Evolutionary conservation across 2,113 vertebrate species (phyloP), one percentile per base, ranked within the genome.

Genomic region (Periophthalmodon schlosseri): DNA sequence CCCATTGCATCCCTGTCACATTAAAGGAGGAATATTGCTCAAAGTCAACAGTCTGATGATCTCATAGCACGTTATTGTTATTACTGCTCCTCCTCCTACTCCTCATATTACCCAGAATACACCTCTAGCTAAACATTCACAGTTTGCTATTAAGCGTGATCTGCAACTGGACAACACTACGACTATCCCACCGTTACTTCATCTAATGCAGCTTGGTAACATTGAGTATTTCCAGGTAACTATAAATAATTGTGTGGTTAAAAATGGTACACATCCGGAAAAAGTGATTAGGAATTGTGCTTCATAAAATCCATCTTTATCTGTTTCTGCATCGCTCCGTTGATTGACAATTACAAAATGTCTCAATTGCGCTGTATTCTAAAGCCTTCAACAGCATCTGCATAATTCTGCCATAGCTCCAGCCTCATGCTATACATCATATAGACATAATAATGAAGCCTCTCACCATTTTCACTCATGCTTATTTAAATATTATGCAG

Each of bases 401-500:
- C 61, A 82, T 80, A 76, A 83, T 77, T 80, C 70, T 64, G 79
- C 74, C 69, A 83, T 75, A 82, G 81, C 83, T 78, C 65, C 23
- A 61, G 60, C 21, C 66, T 39, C 21, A 15, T 80, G n/a, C 67
- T 82, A 73, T 66, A 16, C 58, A 75, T 83, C 70, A 68, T 77
- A 47, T 39, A 82, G 73, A 63, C 66, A 49, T 66, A 84, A 57
- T 69, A 68, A 87, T 76, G 69, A 79, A 82, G 68, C 73, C 78
- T 82, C 71, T 78, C 75, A 74, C 86, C 76, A 78, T 80, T 82
- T 73, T 73, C 78, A 86, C 77, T 65, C 75, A 86, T 87, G 73
- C 77, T 72, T 82, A 90, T 90, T 92, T 92, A 84, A 92, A 92
- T 94, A 93, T 91, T 92, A 92, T 92, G 90, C 91, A 92, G 93